These are phyloP conservation scores for Furcifer pardalis DNA, from an alignment of 2,797 vertebrate species.

Conservation along the genomic window DNA sequence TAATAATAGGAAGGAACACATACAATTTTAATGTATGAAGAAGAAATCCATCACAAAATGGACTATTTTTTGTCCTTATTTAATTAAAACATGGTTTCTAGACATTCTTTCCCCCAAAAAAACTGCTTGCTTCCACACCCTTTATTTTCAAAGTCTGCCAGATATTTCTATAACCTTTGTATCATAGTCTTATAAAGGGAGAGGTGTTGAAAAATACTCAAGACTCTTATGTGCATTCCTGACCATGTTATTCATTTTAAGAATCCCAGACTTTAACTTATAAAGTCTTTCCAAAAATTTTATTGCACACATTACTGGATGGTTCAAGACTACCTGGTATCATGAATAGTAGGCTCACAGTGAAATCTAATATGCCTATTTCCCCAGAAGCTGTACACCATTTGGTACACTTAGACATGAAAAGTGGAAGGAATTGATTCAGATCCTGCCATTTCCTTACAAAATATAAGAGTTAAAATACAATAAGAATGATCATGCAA, in stretches of 20 bases:
- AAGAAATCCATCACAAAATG: not conserved
- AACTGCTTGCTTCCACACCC: not conserved
- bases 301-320: not conserved
- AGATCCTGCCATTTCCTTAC: not conserved
- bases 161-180: not conserved
- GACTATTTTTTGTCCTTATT: not conserved
- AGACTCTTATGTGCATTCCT: not conserved
- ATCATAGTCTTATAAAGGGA: not conserved
- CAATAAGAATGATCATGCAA: not conserved
- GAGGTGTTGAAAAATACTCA: not conserved
- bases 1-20: not conserved
- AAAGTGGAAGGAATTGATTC: no score
- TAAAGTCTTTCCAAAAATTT: not conserved
- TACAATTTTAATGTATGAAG: not conserved
- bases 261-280: not conserved
- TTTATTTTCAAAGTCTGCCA: not conserved
- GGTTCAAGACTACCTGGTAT: not conserved
- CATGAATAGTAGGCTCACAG: not conserved
- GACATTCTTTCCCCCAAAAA: not conserved
- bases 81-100: constrained; percentile 8
- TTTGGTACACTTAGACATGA: not conserved
- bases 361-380: not conserved
- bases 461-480: not conserved
- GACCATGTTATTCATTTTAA: not conserved
- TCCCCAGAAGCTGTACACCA: not conserved